These are phyloP conservation scores for Actinemys pallida DNA, from an alignment of 2,113 vertebrate species.

Conservation along the genomic window DNA sequence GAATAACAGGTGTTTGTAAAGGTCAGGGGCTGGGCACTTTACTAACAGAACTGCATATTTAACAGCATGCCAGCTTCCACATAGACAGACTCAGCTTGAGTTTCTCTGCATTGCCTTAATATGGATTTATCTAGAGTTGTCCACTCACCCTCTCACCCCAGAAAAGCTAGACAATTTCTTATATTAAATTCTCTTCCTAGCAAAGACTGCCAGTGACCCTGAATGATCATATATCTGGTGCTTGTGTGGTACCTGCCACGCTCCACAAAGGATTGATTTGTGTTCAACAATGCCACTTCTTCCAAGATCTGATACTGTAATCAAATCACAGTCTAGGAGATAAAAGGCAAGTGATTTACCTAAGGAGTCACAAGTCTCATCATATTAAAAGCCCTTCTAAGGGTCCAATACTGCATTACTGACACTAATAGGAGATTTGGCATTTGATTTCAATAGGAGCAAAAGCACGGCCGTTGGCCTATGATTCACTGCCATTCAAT, in stretches of 20 bases:
- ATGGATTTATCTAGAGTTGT: background rate
- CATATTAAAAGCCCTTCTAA: background rate
- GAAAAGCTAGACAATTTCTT: background rate
- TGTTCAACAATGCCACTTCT: background rate
- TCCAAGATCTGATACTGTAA: background rate
- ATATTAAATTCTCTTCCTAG: background rate
- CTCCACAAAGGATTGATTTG: background rate
- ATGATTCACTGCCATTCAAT: background rate
- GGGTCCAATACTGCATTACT: background rate
- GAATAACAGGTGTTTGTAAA: conserved; percentile 41
- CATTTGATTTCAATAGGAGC: background rate
- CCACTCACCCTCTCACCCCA: rapidly evolving
- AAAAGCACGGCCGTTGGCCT: background rate
- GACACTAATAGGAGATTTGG: background rate
- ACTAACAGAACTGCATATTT: background rate
- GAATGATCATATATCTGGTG: background rate
- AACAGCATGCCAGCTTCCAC: background rate
- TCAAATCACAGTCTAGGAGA: background rate
- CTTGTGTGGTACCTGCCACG: background rate
- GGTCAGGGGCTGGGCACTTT: background rate
- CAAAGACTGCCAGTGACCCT: background rate
- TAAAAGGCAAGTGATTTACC: background rate
- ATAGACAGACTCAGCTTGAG: background rate
- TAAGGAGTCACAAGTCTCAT: background rate
- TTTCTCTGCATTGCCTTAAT: background rate